Base-by-base conservation (phyloP, 2,888 invertebrate genomes). In the Leistus spinibarbis region DNA sequence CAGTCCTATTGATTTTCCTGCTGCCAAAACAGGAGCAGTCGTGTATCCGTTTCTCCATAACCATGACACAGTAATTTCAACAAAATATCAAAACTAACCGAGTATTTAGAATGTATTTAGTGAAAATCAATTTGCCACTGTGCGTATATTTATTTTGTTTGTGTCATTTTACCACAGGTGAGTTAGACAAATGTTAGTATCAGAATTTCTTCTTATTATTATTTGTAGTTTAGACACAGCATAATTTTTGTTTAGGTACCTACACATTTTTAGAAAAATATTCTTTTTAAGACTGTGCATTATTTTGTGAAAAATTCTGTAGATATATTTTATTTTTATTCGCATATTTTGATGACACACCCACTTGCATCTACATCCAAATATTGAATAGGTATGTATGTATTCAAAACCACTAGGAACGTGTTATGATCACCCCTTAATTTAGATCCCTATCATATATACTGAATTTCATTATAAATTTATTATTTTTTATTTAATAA, bases 1-100 rank as follows among this genome's bases (percentile, higher is more conserved):
- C 79, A 69, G 5, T 22, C 20, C 22, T 77, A 82, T 82, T 78
- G 82, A 82, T 82, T 79, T 79, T 69, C 78, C 27, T 53, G 72
- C 77, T 75, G 75, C 78, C 40, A 13, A 40, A 7, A 40, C 40
- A 40, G 40, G 40, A 40, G 40, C 40, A 40, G 40, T 40, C 7
- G 40, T 13, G 13, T 40, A 40, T 13, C 7, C 40, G 19, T 20
- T 54, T 20, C 54, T 20, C 53, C 19, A 16, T 22, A 53, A 73
- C 60, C 54, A 73, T 73, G 67, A 13, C 66, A 62, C 23, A 56
- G 40, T 66, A 57, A 60, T 20, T 20, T 17, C 60, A 10, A 60
- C 20, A 60, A 20, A 60, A 60, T 16, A 60, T 20, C 17, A 60
- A n/a, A 60, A n/a, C 16, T 22, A 60, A 60, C 57, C 4, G 22